These are phyloP conservation scores for Calonectris borealis DNA, from an alignment of 2,113 vertebrate species.

Conservation along the genomic window DNA sequence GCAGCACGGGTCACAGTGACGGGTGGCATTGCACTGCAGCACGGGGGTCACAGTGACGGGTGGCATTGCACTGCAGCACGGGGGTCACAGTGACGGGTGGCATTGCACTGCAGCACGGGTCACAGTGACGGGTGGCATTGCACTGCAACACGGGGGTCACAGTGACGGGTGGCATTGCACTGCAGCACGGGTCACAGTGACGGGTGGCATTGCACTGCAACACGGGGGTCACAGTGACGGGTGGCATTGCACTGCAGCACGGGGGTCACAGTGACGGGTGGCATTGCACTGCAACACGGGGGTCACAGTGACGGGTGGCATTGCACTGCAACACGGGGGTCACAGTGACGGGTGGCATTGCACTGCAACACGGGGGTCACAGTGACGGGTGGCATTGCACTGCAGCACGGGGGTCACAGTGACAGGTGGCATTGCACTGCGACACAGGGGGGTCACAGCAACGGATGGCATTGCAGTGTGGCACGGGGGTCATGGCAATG, in stretches of 20 bases:
- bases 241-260: background rate
- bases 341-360: background rate
- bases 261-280: background rate
- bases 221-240: rapidly evolving
- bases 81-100: too few species aligned
- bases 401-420: too few species aligned
- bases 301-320: too few species aligned
- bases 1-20: rapidly evolving
- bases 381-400: background rate
- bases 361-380: rapidly evolving
- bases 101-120: background rate
- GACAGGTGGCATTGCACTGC: background rate
- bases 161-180: background rate
- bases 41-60: rapidly evolving
- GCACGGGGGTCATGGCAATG: rapidly evolving
- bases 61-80: too few species aligned
- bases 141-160: rapidly evolving
- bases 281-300: too few species aligned
- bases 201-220: background rate
- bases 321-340: rapidly evolving
- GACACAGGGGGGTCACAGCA: rapidly evolving
- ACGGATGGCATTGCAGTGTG: rapidly evolving
- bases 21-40: background rate
- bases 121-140: background rate
- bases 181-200: too few species aligned